Base-by-base conservation (phyloP, 2,797 vertebrate species). In the Pseudomugil tenellus region DNA sequence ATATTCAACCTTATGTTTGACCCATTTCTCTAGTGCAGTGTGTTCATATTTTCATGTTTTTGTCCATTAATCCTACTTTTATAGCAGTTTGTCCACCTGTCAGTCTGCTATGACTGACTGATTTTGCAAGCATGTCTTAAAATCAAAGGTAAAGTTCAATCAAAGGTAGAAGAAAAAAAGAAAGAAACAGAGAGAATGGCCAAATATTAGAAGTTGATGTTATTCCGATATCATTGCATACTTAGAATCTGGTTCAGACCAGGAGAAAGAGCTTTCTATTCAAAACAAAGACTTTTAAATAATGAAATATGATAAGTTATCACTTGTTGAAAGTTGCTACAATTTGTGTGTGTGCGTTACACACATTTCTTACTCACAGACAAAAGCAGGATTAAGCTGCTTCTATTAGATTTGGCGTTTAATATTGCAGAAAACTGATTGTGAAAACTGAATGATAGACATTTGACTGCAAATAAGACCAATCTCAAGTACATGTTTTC, bases 11-110 rank as follows among this genome's bases (percentile, higher is more conserved):
- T 13, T 62, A 26, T 63, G 26, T 70, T 35, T 31, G 28, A 1
- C 51, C 8, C 14, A 21, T 48, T 26, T 35, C 60, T 53, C n/a
- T 43, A 17, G 11, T 21, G 37, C 54, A 28, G 34, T 25, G 69
- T 76, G 54, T 10, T 66, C 34, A 71, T 69, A 55, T 63, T 76
- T 67, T 48, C 25, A 59, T 55, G 7, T 4, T 35, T 16, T 60
- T 63, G 54, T 54, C 23, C 48, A 52, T 70, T 28, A 31, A n/a
- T 76, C 65, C n/a, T 57, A 21, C 49, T 31, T 7, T 39, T 62
- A 19, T 3, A 16, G 35, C 7, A 66, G 35, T 79, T 69, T 72
- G 28, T 26, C 52, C 28, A 53, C 3, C 1, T 29, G 1, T 3
- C n/a, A 41, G n/a, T 58, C 41, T n/a, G 32, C 19, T 60, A 6